Base-by-base conservation (phyloP, 2,888 invertebrate species). In the Rhagophthalmus giganteus region DNA sequence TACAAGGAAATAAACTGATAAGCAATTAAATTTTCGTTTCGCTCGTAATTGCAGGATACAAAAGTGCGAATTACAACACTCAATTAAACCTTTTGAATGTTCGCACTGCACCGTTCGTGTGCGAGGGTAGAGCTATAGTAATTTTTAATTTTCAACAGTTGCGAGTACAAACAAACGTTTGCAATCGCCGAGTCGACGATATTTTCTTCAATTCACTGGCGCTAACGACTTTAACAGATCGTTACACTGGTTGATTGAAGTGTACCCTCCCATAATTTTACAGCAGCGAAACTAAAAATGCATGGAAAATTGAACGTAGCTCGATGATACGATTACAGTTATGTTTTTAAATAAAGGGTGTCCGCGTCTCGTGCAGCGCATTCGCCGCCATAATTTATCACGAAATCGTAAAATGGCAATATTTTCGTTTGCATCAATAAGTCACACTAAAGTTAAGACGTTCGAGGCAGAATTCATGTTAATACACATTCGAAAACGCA, bases 41-140 rank as follows among this genome's bases (percentile, higher is more conserved):
- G 50, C 34, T 47, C 42, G 48, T 51, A 57, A 57, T 57, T 57
- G 48, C 48, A 47, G 49, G 40, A 39, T 41, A 55, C 45, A 52
- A 44, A 47, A 40, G 34, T 27, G 32, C 27, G 40, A 53, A 57
- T 57, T 48, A 54, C 50, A 54, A 57, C 48, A 50, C 57, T 54
- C 51, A 57, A 57, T 57, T 57, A 50, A 57, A 57, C 54, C 57
- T 54, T 50, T 54, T 57, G 53, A 54, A 28, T 26, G 46, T 27
- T 38, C 39, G n/a, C n/a, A 27, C 4, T 39, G 38, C 46, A 33
- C 38, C 24, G 16, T 46, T 46, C 46, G 32, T 25, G 16, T n/a
- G n/a, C 38, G 38, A 46, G 33, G 27, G 42, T 27, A 27, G 14
- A 11, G 33, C 34, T 16, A n/a, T n/a, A 33, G 42, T 42, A 42